A percentile compares a stretch with the other conserved stretches of the same genome.
Conservation (phyloP, 2,113 vertebrate genomes). For the Silurus glanis region DNA sequence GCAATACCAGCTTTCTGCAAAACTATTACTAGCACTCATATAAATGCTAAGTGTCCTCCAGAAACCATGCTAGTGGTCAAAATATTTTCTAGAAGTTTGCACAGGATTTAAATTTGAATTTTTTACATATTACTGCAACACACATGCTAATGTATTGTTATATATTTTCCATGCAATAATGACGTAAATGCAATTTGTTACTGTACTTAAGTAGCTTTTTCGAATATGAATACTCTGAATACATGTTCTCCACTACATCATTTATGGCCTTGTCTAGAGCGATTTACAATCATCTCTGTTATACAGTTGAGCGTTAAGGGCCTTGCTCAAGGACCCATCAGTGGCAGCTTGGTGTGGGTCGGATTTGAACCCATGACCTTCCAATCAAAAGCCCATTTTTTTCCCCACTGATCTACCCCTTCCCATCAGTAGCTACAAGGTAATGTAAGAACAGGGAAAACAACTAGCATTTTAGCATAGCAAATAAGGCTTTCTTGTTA, state of each 20-base stretch:
- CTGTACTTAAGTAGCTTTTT: no score
- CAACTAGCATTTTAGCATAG: not conserved
- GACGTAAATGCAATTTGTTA: no score
- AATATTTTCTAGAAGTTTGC: not conserved
- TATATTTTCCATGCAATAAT: not conserved
- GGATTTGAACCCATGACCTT: no score
- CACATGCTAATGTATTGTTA: not conserved
- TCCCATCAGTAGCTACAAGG: not conserved
- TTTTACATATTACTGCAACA: not conserved
- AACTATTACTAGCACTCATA: not conserved
- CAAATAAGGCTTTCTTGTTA: not conserved
- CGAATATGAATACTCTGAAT: no score
- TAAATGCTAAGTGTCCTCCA: not conserved
- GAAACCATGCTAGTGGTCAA: not conserved
- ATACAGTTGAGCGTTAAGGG: no score
- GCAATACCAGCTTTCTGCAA: not conserved
- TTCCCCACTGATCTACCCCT: not conserved
- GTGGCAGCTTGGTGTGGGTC: no score
- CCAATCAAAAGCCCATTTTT: no score
- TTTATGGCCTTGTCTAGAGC: no score
- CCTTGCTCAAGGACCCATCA: no score
- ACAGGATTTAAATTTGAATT: not conserved
- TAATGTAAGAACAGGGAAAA: slow-evolving; percentile 3
- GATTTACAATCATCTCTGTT: no score
- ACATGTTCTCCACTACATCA: no score